phyloP scores from a whole-genome alignment of 2,113 vertebrate species.

The Dasyurus viverrinus region DNA sequence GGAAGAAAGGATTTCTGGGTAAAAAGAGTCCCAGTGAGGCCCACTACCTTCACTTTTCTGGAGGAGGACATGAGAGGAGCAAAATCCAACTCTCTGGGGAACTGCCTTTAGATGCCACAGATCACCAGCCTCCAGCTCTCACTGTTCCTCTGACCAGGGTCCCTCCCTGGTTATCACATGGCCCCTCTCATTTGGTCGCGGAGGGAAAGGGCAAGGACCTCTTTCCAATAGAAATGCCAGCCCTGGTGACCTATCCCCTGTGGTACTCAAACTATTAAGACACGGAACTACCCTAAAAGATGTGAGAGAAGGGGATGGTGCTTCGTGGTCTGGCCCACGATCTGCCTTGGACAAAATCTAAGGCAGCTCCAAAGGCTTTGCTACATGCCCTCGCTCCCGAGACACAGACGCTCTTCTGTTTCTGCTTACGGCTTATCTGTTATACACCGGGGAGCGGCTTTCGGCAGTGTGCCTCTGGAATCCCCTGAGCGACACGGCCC shows the following conservation, averaged over 20 bases:
- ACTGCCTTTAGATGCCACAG: not conserved
- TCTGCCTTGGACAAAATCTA: conserved; percentile 16
- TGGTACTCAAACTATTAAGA: too few species aligned
- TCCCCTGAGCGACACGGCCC: not conserved
- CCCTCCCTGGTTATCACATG: not conserved
- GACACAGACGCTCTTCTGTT: not conserved
- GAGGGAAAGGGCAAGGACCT: not conserved
- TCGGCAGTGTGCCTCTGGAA: not conserved
- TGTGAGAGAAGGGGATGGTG: not conserved
- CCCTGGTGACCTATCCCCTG: too few species aligned
- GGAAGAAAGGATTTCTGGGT: not conserved
- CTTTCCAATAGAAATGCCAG: not conserved
- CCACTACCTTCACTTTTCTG: not conserved
- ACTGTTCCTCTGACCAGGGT: not conserved
- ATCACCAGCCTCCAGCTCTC: too few species aligned
- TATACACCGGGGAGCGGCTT: not conserved
- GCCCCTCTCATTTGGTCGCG: not conserved
- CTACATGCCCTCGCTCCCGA: not conserved
- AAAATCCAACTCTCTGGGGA: not conserved
- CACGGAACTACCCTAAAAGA: not conserved
- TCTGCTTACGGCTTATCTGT: not conserved
- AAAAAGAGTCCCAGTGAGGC: not conserved
- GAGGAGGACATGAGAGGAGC: not conserved
- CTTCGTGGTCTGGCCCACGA: not conserved
- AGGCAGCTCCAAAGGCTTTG: not conserved